These are phyloP conservation scores for Tuberolachnus salignus DNA, from an alignment of 2,888 invertebrate species.

Conservation along the genomic window DNA sequence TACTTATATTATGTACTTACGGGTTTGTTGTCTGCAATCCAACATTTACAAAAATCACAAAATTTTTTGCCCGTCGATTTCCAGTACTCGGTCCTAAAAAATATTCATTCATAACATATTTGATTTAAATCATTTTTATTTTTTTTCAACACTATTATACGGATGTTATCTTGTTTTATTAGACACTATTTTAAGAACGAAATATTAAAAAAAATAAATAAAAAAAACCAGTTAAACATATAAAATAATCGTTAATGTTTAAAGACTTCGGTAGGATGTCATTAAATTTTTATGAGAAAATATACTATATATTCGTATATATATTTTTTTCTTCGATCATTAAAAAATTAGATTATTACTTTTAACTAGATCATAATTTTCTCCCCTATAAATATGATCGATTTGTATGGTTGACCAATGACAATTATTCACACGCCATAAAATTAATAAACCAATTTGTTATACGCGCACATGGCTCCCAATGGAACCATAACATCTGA, in stretches of 20 bases:
- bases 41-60: conserved; percentile 97
- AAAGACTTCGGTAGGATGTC: background rate
- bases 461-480: background rate
- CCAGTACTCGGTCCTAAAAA: conserved; percentile 92
- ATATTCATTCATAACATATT: conserved; percentile 22
- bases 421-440: background rate
- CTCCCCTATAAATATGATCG: background rate
- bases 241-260: conserved; percentile 13
- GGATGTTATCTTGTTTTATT: background rate
- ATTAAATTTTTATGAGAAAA: background rate
- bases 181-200: background rate
- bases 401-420: background rate
- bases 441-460: background rate
- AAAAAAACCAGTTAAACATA: background rate
- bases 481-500: background rate
- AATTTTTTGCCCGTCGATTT: conserved; percentile 93
- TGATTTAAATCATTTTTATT: background rate
- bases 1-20: conserved; percentile 65
- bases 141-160: conserved; percentile 14
- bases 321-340: background rate
- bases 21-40: conserved; percentile 97
- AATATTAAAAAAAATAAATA: too few relatives aligned
- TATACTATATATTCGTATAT: background rate
- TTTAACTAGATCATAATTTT: background rate
- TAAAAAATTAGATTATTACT: conserved; percentile 4